A percentile compares a stretch with the other conserved stretches of the same genome.
Evolutionary conservation across 2,888 invertebrate species (phyloP).

Genomic region (Catocala nupta): DNA sequence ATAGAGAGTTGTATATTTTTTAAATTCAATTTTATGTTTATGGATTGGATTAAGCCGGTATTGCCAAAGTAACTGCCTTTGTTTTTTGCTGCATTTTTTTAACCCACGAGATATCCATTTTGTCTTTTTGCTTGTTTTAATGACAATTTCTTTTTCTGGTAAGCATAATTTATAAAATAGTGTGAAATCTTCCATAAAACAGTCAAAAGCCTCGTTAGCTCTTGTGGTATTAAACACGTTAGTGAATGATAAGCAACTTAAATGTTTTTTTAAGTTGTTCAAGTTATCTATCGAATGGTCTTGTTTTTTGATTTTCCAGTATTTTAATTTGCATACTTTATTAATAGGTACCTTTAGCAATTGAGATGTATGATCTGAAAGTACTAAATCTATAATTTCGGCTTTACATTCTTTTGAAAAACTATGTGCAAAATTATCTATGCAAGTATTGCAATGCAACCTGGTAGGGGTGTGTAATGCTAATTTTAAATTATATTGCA

Average conservation of each 20-base stretch:
- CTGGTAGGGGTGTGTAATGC: conserved; percentile 1
- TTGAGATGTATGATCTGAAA: conserved; percentile 14
- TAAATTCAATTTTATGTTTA: too few relatives aligned
- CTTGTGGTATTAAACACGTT: background rate
- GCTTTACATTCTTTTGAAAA: conserved; percentile 1
- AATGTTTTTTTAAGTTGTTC: conserved; percentile 5
- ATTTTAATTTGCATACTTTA: background rate
- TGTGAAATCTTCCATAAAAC: conserved; percentile 1
- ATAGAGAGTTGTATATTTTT: too few relatives aligned
- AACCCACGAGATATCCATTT: too few relatives aligned
- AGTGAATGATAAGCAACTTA: background rate
- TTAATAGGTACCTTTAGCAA: conserved; percentile 8
- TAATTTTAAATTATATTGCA: conserved; percentile 1
- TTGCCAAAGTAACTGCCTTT: conserved; percentile 5
- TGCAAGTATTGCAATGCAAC: conserved; percentile 1
- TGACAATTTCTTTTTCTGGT: background rate
- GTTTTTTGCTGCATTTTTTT: too few relatives aligned
- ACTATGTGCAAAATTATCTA: conserved; percentile 6
- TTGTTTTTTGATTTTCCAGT: conserved; percentile 5
- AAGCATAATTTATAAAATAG: background rate
- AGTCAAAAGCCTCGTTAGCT: conserved; percentile 2
- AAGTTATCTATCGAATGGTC: conserved; percentile 3
- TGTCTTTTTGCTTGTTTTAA: too few relatives aligned
- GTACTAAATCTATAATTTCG: background rate
- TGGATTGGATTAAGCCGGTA: too few relatives aligned